Conservation (phyloP, 2,888 invertebrate genomes). For the Aromia moschata region DNA sequence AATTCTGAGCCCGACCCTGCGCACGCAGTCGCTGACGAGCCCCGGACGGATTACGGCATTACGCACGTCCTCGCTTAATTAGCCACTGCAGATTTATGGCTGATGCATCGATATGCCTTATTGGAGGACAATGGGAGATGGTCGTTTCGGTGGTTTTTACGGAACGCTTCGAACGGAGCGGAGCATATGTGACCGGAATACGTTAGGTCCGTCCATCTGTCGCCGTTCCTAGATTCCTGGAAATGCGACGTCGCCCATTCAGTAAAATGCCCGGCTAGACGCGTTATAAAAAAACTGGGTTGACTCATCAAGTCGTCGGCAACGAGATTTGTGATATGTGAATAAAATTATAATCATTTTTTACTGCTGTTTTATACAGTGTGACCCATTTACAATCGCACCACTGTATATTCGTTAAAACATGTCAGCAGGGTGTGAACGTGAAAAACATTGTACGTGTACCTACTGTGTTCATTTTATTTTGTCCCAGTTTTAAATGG, state of each 20-base stretch:
- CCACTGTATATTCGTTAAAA: no score
- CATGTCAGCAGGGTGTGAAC: no score
- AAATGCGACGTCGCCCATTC: conserved; percentile 13
- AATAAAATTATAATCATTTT: no score
- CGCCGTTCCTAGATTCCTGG: conserved; percentile 33
- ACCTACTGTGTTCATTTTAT: no score
- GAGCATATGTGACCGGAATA: conserved; percentile 36
- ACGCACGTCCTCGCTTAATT: conserved; percentile 50
- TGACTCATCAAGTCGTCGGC: no score
- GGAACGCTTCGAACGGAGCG: conserved; percentile 29
- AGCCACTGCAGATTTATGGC: conserved; percentile 56
- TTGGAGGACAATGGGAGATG: conserved; percentile 54
- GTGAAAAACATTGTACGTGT: no score
- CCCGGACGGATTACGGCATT: conserved; percentile 46
- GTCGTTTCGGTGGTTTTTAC: conserved; percentile 35
- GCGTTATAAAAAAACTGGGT: neutral
- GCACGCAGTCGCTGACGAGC: conserved; percentile 35
- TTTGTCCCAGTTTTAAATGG: no score
- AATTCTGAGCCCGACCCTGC: neutral
- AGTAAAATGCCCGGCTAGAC: neutral
- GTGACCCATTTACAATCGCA: no score
- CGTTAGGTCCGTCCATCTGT: conserved; percentile 30
- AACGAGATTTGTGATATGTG: no score
- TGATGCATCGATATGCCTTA: conserved; percentile 57
- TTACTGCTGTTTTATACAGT: no score